These are phyloP conservation scores for Nestor notabilis DNA, from an alignment of 2,113 vertebrate species.

Conservation along the genomic window DNA sequence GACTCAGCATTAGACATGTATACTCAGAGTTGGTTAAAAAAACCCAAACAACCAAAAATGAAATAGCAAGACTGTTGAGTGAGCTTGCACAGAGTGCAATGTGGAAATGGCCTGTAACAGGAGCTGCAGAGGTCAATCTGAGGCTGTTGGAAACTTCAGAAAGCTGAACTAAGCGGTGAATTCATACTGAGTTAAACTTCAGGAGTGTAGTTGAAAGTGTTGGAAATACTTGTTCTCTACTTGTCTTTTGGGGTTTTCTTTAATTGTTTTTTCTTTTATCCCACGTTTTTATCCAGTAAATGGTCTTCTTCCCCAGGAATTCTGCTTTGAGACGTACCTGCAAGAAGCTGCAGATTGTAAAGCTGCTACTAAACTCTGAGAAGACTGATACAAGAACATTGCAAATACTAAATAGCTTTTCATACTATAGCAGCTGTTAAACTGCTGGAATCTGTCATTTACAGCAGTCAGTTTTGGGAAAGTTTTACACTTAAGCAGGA, in stretches of 20 bases:
- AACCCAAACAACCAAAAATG: not conserved
- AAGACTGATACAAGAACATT: not conserved
- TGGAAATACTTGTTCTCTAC: not conserved
- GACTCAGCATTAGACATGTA: fast-evolving
- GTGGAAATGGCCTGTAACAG: not conserved
- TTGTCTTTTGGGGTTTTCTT: not conserved
- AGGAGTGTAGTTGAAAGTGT: not conserved
- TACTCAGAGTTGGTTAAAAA: not conserved
- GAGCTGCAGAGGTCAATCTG: not conserved
- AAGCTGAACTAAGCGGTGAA: not conserved
- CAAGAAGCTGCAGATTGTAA: not conserved
- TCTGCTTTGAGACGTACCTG: not conserved
- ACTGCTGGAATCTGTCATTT: not conserved
- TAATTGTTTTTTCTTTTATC: not conserved
- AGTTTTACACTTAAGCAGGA: not conserved
- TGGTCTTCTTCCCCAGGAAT: not conserved
- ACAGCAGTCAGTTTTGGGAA: not conserved
- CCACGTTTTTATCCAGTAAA: not conserved
- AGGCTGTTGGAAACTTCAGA: not conserved
- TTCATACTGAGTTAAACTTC: not conserved
- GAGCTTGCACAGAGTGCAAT: not conserved
- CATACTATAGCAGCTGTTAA: not conserved
- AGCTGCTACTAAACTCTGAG: not conserved
- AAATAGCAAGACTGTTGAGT: not conserved
- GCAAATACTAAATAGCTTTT: not conserved